Evolutionary conservation across 1,140 invertebrate species (phyloP).

Genomic region (Drosophila kikkawai): DNA sequence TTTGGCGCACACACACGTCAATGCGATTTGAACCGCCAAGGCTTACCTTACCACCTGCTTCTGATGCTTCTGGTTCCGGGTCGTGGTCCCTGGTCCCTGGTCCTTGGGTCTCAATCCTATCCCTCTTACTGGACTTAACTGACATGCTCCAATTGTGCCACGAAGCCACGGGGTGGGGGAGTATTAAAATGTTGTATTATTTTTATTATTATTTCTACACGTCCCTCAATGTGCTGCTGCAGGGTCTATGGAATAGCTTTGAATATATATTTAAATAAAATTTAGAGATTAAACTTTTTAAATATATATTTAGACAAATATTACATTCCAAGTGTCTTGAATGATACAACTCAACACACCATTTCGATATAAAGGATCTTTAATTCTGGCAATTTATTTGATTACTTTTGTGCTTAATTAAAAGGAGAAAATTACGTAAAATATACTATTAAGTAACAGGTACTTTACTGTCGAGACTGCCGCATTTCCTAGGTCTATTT

Average conservation of each 20-base stretch:
- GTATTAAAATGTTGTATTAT: conserved; percentile 6
- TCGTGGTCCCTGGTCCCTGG: not conserved
- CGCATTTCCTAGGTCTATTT: not conserved
- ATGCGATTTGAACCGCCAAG: conserved; percentile 73
- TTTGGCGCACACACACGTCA: conserved; percentile 57
- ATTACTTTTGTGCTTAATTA: not conserved
- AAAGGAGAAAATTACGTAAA: not conserved
- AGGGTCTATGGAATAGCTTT: not conserved
- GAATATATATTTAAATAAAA: too few relatives aligned
- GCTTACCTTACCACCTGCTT: conserved; percentile 69
- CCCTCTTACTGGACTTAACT: not conserved
- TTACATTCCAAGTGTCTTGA: too few relatives aligned
- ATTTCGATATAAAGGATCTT: not conserved
- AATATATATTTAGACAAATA: not conserved
- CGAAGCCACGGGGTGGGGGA: not conserved
- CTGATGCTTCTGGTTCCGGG: not conserved
- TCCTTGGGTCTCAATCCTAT: not conserved
- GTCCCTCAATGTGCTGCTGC: not conserved
- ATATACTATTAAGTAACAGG: not conserved
- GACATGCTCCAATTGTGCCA: conserved; percentile 4
- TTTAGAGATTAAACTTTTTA: too few relatives aligned
- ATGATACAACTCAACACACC: not conserved
- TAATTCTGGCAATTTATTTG: not conserved
- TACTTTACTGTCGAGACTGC: not conserved
- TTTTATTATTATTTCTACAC: conserved; percentile 15